Conservation (phyloP, 2,797 vertebrate species). For the Sebastes iracundus region DNA sequence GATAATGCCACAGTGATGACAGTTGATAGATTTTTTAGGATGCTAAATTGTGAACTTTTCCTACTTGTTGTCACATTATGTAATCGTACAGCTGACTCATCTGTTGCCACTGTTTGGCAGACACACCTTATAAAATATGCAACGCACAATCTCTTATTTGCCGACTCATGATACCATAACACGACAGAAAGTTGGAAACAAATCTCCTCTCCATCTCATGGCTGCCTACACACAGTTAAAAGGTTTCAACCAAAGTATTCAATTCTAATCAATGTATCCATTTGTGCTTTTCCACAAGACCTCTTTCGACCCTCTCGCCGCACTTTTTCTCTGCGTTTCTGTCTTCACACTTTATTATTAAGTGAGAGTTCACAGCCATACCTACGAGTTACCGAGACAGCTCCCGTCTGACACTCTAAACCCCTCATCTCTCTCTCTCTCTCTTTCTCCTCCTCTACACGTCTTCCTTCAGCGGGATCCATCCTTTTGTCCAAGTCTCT, state of each 20-base stretch:
- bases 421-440: neutral
- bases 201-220: neutral
- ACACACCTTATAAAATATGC: slow-evolving; percentile 2
- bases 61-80: neutral
- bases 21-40: neutral
- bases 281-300: neutral
- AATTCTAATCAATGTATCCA: neutral
- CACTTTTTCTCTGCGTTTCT: neutral
- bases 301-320: neutral
- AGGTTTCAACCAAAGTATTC: slow-evolving; percentile 5
- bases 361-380: neutral
- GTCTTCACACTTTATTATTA: neutral
- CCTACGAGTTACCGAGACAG: slow-evolving; percentile 1
- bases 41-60: neutral
- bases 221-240: neutral
- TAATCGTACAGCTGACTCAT: slow-evolving; percentile 6
- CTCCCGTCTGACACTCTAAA: neutral
- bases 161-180: neutral
- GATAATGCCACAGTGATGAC: no score
- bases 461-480: neutral
- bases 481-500: slow-evolving; percentile 8
- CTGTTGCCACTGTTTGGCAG: slow-evolving; percentile 14
- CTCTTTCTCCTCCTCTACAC: neutral
- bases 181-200: slow-evolving; percentile 15
- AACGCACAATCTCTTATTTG: neutral